Conservation (phyloP, 2,113 vertebrate species). For the Corynorhinus townsendii region DNA sequence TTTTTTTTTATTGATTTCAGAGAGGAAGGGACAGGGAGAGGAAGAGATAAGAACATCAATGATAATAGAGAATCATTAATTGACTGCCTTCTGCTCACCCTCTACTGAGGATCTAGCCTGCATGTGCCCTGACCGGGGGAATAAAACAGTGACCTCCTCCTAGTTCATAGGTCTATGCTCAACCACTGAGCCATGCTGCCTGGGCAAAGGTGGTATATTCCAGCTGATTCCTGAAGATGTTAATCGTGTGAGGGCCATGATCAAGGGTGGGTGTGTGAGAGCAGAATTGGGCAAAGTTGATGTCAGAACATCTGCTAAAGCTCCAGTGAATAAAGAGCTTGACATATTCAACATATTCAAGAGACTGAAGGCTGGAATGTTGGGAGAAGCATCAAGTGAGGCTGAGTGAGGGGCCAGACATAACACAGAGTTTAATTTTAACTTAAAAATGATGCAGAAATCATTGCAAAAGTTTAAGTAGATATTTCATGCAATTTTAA, state of each 20-base stretch:
- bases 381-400: background rate
- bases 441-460: background rate
- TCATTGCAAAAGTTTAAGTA: background rate
- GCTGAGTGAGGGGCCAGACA: background rate
- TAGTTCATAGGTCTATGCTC: too few species aligned
- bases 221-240: background rate
- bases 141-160: too few species aligned
- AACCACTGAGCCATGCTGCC: too few species aligned
- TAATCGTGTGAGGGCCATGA: background rate
- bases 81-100: too few species aligned
- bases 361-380: background rate
- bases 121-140: too few species aligned
- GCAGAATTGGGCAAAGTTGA: background rate
- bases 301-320: background rate
- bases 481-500: background rate
- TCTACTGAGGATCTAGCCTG: too few species aligned
- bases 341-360: background rate
- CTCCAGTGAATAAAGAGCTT: background rate
- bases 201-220: background rate
- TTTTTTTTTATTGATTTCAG: too few species aligned
- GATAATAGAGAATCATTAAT: too few species aligned
- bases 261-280: fast-evolving
- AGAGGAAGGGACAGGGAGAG: too few species aligned
- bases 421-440: background rate
- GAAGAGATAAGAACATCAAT: too few species aligned